Percentiles rank a stretch among this genome's conserved stretches.
Evolutionary conservation across 2,888 invertebrate species (phyloP).

Genomic region (Tiliacea aurago): DNA sequence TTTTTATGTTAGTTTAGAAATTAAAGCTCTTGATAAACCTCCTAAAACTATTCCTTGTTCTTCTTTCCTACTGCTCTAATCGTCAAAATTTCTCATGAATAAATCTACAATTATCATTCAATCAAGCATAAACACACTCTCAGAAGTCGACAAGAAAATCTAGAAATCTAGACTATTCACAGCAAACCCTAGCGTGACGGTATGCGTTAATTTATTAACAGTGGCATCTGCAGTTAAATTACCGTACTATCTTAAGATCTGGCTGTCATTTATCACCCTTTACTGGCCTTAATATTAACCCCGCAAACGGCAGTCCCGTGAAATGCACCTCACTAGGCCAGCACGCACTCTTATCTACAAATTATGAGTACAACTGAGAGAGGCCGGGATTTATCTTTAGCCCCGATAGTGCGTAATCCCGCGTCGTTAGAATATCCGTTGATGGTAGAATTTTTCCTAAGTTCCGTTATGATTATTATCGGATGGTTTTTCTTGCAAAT

Average conservation of each 20-base stretch:
- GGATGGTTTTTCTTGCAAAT: constrained; percentile 33
- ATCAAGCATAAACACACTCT: background rate
- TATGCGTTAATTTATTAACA: constrained; percentile 56
- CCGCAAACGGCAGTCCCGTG: constrained; percentile 55
- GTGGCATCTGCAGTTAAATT: constrained; percentile 57
- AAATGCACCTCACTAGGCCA: constrained; percentile 62
- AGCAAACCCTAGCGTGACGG: constrained; percentile 49
- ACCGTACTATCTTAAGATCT: constrained; percentile 52
- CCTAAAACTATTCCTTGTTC: background rate
- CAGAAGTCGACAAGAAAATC: background rate
- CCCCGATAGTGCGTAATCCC: constrained; percentile 55
- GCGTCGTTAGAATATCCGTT: constrained; percentile 61
- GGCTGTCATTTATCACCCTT: constrained; percentile 54
- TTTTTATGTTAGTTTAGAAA: background rate
- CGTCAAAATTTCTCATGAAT: background rate
- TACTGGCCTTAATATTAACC: constrained; percentile 60
- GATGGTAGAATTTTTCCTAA: constrained; percentile 41
- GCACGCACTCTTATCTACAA: constrained; percentile 63
- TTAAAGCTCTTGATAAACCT: background rate
- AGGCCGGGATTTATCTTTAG: constrained; percentile 61
- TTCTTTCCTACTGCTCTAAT: background rate
- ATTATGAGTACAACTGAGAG: constrained; percentile 66
- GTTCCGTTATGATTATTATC: constrained; percentile 48
- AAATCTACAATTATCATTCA: background rate
- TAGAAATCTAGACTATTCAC: constrained; percentile 40